These are phyloP conservation scores for Drosophila saltans DNA, from an alignment of 1,140 invertebrate genomes.

Conservation along the genomic window DNA sequence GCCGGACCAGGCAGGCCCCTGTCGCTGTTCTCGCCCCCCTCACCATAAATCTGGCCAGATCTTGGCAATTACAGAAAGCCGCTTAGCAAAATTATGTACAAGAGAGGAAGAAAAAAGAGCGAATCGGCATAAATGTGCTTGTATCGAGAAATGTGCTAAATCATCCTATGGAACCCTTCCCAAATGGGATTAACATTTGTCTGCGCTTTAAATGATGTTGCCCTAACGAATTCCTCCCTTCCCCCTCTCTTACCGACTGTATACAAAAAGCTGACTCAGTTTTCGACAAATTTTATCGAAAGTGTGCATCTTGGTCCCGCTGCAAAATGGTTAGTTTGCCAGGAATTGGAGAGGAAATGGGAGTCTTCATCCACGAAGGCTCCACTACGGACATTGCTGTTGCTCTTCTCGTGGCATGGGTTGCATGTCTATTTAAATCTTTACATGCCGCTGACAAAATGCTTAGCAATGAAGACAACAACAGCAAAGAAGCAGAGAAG, in stretches of 20 bases:
- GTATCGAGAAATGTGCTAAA: constrained; percentile 65
- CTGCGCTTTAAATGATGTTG: constrained; percentile 47
- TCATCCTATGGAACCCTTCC: constrained; percentile 61
- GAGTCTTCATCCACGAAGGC: constrained; percentile 36
- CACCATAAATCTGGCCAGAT: constrained; percentile 26
- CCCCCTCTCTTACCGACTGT: background rate
- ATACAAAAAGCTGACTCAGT: constrained; percentile 38
- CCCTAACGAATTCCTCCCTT: constrained; percentile 41
- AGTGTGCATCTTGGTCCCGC: constrained; percentile 71
- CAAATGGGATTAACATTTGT: constrained; percentile 58
- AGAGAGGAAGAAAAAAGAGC: constrained; percentile 9
- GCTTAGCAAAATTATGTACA: constrained; percentile 66
- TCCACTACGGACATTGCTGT: constrained; percentile 8
- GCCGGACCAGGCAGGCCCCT: background rate
- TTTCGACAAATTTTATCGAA: constrained; percentile 68
- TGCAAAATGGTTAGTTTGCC: constrained; percentile 61
- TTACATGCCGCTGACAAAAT: constrained; percentile 78
- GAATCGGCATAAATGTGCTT: constrained; percentile 52
- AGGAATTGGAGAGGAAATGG: constrained; percentile 11
- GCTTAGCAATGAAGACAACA: constrained; percentile 66
- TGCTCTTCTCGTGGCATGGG: constrained; percentile 26
- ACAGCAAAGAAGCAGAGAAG: constrained; percentile 33
- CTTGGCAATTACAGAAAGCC: constrained; percentile 73
- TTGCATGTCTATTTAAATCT: constrained; percentile 76
- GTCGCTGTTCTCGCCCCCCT: background rate